Evolutionary conservation across 2,888 invertebrate genomes (phyloP).

Genomic region (Athrips mouffetella): DNA sequence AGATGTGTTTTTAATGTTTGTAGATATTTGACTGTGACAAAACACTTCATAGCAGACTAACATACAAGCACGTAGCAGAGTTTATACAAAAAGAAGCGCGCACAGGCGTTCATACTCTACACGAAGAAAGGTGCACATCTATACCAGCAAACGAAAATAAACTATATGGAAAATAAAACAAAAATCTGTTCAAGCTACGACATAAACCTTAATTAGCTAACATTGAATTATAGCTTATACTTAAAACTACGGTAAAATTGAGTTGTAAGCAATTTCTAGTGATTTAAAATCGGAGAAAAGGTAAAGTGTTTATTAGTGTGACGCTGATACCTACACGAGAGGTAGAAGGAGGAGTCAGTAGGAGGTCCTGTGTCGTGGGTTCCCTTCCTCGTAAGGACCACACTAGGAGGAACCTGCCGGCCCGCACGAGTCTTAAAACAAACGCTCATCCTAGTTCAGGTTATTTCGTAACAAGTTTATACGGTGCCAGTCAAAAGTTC

Average conservation of each 20-base stretch:
- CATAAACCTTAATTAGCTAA: conserved; percentile 18
- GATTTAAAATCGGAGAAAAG: conserved; percentile 15
- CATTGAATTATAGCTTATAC: conserved; percentile 16
- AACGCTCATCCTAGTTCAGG: conserved; percentile 18
- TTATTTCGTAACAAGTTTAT: conserved; percentile 12
- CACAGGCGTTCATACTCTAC: conserved; percentile 12
- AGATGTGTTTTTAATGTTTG: no score
- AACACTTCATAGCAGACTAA: conserved; percentile 12
- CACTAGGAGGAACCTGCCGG: conserved; percentile 16
- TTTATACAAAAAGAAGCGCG: conserved; percentile 18
- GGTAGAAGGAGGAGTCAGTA: conserved; percentile 16
- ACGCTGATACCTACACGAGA: conserved; percentile 19
- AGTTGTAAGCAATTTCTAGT: conserved; percentile 21
- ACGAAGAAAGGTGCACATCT: conserved; percentile 14
- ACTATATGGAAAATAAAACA: conserved; percentile 8
- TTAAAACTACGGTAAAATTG: conserved; percentile 15
- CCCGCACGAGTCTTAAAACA: conserved; percentile 14
- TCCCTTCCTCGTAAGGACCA: conserved; percentile 13
- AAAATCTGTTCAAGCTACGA: conserved; percentile 14
- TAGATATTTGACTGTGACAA: conserved; percentile 15
- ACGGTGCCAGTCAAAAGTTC: conserved; percentile 12
- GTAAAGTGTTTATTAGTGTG: conserved; percentile 21
- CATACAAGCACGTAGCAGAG: conserved; percentile 20
- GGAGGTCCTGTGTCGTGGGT: conserved; percentile 17
- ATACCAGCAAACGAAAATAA: conserved; percentile 15